Evolutionary conservation across 2,113 vertebrate genomes (phyloP).

Genomic region (Entelurus aequoreus): DNA sequence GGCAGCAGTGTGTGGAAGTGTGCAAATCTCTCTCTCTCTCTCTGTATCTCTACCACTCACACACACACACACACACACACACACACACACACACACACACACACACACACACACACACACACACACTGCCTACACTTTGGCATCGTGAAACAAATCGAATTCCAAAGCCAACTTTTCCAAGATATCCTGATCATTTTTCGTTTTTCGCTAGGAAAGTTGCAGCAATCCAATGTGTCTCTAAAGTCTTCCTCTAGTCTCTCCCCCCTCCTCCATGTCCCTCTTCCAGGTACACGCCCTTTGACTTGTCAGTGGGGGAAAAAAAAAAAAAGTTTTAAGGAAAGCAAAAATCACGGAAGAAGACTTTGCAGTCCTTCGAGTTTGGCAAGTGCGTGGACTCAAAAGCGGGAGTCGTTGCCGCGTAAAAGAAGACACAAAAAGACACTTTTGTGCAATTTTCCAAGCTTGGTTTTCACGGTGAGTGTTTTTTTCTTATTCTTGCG

Average conservation of each 20-base stretch:
- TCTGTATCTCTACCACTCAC: no score
- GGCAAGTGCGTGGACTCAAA: constrained; percentile 62
- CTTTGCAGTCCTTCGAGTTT: constrained; percentile 69
- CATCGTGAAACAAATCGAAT: constrained; percentile 10
- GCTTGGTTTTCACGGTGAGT: constrained; percentile 68
- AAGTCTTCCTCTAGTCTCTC: not conserved
- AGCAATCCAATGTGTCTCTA: not conserved
- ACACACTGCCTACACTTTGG: not conserved
- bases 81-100: not conserved
- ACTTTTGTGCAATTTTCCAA: constrained; percentile 44
- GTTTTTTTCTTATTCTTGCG: constrained; percentile 5
- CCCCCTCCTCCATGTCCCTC: constrained; percentile 44
- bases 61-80: no score
- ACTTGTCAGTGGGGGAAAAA: constrained; percentile 63
- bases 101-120: not conserved
- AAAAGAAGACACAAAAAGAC: constrained; percentile 50
- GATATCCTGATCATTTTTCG: constrained; percentile 7
- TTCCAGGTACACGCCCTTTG: constrained; percentile 76
- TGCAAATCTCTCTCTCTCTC: no score
- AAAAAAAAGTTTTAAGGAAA: constrained; percentile 59
- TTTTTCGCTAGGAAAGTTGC: not conserved
- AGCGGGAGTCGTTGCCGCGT: constrained; percentile 49
- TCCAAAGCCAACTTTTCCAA: constrained; percentile 42
- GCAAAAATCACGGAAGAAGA: constrained; percentile 74
- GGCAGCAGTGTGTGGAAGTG: no score